phyloP scores from a whole-genome alignment of 2,888 invertebrate species.

The Tipula vernalis region DNA sequence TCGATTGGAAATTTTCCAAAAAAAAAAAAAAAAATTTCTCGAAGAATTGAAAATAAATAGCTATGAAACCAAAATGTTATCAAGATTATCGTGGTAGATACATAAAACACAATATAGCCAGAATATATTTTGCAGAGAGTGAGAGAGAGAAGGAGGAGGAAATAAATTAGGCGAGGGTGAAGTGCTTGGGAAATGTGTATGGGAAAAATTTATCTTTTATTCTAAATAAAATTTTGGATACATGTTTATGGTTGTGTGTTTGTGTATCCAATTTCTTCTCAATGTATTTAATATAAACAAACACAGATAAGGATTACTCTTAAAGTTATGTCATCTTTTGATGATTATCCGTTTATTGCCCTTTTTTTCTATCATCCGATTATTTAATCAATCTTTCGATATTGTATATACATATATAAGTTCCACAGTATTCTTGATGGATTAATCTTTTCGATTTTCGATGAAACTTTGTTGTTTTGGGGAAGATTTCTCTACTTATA shows the following conservation, averaged over 20 bases:
- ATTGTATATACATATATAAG: not conserved
- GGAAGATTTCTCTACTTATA: not conserved
- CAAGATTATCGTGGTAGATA: not conserved
- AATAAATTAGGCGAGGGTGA: not conserved
- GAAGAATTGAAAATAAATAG: not conserved
- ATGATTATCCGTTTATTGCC: not conserved
- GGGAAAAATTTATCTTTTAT: not conserved
- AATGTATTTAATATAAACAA: not conserved
- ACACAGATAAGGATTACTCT: not conserved
- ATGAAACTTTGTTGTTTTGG: not conserved
- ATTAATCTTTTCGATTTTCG: not conserved
- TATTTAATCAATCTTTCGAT: not conserved
- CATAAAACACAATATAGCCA: not conserved
- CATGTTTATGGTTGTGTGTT: not conserved
- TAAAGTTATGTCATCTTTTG: conserved; percentile 4
- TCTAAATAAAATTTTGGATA: not conserved
- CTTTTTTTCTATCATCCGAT: not conserved
- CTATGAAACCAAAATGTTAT: not conserved
- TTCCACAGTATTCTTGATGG: not conserved
- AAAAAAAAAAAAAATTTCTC: not conserved
- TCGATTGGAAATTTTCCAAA: not conserved
- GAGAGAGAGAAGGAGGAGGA: not conserved
- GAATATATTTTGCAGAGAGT: not conserved
- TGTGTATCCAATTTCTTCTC: not conserved
- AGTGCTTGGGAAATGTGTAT: not conserved